Evolutionary conservation across 2,888 invertebrate genomes (phyloP).

Genomic region (Bimastos eiseni): DNA sequence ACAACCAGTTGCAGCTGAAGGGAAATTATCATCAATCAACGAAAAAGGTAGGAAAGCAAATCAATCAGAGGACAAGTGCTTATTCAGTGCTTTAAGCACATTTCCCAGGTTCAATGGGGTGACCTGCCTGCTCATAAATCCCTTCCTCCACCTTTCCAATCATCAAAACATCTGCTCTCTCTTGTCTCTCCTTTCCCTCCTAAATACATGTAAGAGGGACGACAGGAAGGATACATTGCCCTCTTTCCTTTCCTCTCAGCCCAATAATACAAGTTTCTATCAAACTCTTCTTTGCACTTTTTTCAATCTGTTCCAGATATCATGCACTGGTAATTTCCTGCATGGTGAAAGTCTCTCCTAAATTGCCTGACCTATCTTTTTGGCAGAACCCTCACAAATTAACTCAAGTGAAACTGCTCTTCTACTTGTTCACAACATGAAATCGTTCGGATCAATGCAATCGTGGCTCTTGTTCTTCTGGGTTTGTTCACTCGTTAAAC

Average conservation of each 20-base stretch:
- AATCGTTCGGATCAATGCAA: not conserved
- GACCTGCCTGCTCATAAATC: not conserved
- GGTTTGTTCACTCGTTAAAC: not conserved
- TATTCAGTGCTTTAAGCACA: not conserved
- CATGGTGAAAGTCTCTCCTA: not conserved
- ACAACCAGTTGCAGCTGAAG: slow-evolving; percentile 6
- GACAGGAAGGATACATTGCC: too few species aligned
- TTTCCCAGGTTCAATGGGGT: slow-evolving; percentile 3
- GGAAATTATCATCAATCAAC: slow-evolving; percentile 6
- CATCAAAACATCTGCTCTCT: not conserved
- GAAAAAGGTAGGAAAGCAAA: not conserved
- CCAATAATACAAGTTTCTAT: not conserved
- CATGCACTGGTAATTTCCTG: not conserved
- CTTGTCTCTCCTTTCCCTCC: not conserved
- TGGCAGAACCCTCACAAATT: not conserved
- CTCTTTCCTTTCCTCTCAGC: not conserved
- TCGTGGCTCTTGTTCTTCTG: not conserved
- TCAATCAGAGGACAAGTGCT: not conserved
- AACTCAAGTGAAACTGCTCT: not conserved
- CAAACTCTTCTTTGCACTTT: not conserved
- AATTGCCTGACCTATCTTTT: not conserved
- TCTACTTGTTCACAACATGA: not conserved
- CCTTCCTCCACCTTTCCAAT: not conserved
- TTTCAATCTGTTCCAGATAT: not conserved
- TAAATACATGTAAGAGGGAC: too few species aligned